A percentile compares a stretch with the other conserved stretches of the same genome.
Conservation (phyloP, 2,888 invertebrate species). For the Aleiodes alternator region DNA sequence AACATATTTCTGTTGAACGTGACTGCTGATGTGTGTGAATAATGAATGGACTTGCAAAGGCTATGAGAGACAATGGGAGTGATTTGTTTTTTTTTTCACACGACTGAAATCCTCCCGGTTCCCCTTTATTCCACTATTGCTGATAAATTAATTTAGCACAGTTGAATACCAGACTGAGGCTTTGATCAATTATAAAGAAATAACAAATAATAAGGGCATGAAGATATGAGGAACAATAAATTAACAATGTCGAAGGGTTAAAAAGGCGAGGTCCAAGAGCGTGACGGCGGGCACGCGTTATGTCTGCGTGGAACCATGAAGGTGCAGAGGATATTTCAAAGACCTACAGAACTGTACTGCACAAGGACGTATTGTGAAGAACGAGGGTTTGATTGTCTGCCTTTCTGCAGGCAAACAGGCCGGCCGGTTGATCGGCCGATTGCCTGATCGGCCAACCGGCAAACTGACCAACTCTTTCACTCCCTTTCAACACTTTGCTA, state of each 20-base stretch:
- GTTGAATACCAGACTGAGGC: background rate
- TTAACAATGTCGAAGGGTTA: conserved; percentile 57
- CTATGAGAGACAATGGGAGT: too few relatives aligned
- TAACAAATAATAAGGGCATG: conserved; percentile 3
- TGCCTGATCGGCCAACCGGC: too few relatives aligned
- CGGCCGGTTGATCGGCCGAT: too few relatives aligned
- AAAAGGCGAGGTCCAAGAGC: conserved; percentile 51
- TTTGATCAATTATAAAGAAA: conserved; percentile 1
- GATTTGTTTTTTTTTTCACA: too few relatives aligned
- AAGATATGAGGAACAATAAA: conserved; percentile 21
- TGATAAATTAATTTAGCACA: too few relatives aligned
- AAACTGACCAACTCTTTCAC: too few relatives aligned
- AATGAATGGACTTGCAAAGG: background rate
- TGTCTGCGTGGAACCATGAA: conserved; percentile 69
- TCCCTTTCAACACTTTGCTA: too few relatives aligned
- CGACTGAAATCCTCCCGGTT: too few relatives aligned
- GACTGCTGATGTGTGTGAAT: conserved; percentile 29
- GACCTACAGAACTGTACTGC: conserved; percentile 32
- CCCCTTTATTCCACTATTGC: too few relatives aligned
- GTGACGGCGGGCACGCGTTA: conserved; percentile 67
- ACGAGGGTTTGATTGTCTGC: too few relatives aligned
- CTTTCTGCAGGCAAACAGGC: too few relatives aligned
- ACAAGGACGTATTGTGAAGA: background rate
- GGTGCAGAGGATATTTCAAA: conserved; percentile 60
- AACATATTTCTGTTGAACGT: too few relatives aligned